These are phyloP conservation scores for Deroplatys truncata DNA, from an alignment of 2,888 invertebrate species.

Conservation along the genomic window DNA sequence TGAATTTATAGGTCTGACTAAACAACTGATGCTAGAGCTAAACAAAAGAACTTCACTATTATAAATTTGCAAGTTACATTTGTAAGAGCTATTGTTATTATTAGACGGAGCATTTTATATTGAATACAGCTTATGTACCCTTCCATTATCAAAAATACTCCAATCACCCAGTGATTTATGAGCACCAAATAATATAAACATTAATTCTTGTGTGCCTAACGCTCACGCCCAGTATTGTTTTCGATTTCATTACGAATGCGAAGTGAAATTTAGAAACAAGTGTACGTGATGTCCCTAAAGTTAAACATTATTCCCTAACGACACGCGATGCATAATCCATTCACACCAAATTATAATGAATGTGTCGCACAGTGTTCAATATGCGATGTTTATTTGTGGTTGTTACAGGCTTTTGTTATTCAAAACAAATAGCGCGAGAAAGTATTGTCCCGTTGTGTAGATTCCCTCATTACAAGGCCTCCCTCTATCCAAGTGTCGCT, in stretches of 20 bases:
- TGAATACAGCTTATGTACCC: not conserved
- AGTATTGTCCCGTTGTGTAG: constrained; percentile 1
- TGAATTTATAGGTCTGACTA: no score
- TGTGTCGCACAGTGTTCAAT: not conserved
- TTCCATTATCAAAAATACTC: not conserved
- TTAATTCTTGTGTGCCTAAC: not conserved
- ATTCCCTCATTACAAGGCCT: not conserved
- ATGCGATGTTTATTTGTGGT: not conserved
- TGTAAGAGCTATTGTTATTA: not conserved
- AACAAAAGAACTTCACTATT: not conserved
- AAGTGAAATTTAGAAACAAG: not conserved
- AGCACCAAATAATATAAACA: not conserved
- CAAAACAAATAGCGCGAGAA: not conserved
- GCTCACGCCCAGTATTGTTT: not conserved
- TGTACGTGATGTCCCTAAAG: not conserved
- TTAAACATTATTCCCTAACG: not conserved
- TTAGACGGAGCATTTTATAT: not conserved
- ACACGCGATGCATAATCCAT: not conserved
- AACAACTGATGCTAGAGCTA: no score
- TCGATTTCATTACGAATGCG: not conserved
- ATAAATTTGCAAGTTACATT: not conserved
- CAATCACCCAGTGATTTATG: not conserved
- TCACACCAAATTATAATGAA: not conserved
- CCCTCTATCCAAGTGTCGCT: not conserved
- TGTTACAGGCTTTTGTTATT: not conserved